These are phyloP conservation scores for Adineta ricciae DNA, from an alignment of 2,888 invertebrate species.

Conservation along the genomic window DNA sequence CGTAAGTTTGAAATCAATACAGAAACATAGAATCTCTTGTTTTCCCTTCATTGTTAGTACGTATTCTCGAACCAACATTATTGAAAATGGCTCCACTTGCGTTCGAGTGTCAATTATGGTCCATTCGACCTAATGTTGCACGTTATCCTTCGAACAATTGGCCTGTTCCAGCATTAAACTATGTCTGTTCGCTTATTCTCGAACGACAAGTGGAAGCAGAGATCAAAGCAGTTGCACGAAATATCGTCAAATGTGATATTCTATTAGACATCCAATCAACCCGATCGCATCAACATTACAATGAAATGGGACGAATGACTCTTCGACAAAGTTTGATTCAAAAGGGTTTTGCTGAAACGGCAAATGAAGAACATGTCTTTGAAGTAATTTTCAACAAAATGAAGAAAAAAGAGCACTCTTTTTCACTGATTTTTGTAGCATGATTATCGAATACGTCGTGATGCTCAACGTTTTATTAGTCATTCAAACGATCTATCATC, in stretches of 20 bases:
- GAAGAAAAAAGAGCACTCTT: too few relatives aligned
- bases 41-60: neutral
- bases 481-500: neutral
- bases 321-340: constrained; percentile 8
- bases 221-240: neutral
- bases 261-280: neutral
- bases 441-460: constrained; percentile 8
- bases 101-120: constrained; percentile 27
- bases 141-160: neutral
- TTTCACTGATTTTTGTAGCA: too few relatives aligned
- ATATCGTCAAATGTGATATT: constrained; percentile 19
- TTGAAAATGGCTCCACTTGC: constrained; percentile 12
- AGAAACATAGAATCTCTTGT: neutral
- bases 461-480: neutral
- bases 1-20: neutral
- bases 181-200: constrained; percentile 7
- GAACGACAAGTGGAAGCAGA: constrained; percentile 4
- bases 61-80: neutral
- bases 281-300: neutral
- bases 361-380: constrained; percentile 69
- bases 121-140: constrained; percentile 19
- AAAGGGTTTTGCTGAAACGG: constrained; percentile 57
- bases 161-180: neutral
- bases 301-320: neutral
- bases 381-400: constrained; percentile 48